Percentiles rank a stretch among this genome's conserved stretches.
Conservation (phyloP, 2,113 vertebrate genomes). For the Triplophysa rosa region DNA sequence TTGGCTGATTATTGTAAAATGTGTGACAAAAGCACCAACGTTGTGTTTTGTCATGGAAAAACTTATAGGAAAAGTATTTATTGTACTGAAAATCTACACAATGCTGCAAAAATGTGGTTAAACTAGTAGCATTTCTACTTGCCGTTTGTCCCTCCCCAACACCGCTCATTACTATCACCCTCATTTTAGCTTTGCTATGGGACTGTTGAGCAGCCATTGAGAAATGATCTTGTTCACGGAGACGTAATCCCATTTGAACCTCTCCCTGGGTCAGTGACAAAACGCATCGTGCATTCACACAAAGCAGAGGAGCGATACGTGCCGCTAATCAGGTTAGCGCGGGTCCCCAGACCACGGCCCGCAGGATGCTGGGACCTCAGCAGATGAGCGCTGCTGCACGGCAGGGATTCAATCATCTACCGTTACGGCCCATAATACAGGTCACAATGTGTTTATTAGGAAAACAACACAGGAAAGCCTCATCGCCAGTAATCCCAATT, state of each 20-base stretch:
- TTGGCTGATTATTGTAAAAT: too few relatives aligned
- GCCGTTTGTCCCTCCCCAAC: too few relatives aligned
- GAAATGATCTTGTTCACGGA: slow-evolving; percentile 43
- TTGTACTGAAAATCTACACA: too few relatives aligned
- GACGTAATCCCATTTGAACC: slow-evolving; percentile 58
- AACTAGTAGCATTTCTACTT: too few relatives aligned
- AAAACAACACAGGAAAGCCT: slow-evolving; percentile 39
- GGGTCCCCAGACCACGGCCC: slow-evolving; percentile 19
- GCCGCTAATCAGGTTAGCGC: slow-evolving; percentile 55
- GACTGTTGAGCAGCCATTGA: slow-evolving; percentile 40
- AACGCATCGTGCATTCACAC: slow-evolving; percentile 40
- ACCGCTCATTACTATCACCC: slow-evolving; percentile 7
- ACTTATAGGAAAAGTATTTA: too few relatives aligned
- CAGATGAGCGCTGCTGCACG: slow-evolving; percentile 39
- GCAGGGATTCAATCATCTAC: slow-evolving; percentile 40
- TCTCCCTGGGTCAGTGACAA: slow-evolving; percentile 47
- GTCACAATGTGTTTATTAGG: slow-evolving; percentile 52
- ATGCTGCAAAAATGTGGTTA: too few relatives aligned
- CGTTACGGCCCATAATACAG: slow-evolving; percentile 41
- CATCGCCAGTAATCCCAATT: slow-evolving; percentile 46
- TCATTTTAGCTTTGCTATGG: slow-evolving; percentile 6
- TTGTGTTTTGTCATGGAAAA: too few relatives aligned
- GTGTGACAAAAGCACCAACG: too few relatives aligned
- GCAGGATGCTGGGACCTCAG: slow-evolving; percentile 37
- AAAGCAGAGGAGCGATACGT: slow-evolving; percentile 46